These are phyloP conservation scores for Drosophila pseudoobscura DNA, from an alignment of 1,140 invertebrate genomes.

Conservation along the genomic window DNA sequence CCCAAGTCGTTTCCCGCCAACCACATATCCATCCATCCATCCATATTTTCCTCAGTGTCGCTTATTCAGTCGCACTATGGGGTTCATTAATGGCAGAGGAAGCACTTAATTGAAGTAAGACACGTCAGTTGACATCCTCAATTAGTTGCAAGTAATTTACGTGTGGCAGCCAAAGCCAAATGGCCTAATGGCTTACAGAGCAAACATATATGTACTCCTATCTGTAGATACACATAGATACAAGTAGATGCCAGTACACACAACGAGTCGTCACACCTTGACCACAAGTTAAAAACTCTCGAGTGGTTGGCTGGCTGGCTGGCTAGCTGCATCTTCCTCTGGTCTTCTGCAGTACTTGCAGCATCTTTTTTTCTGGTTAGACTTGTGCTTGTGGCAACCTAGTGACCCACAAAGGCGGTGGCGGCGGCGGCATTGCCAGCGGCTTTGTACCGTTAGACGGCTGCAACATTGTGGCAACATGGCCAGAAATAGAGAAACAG, in stretches of 20 bases:
- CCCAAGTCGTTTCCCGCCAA: constrained; percentile 24
- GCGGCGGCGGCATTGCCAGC: constrained; percentile 41
- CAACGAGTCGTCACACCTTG: constrained; percentile 5
- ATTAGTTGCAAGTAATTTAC: constrained; percentile 76
- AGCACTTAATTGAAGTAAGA: constrained; percentile 69
- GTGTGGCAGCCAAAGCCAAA: constrained; percentile 34
- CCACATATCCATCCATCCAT: too few relatives aligned
- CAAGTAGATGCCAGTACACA: too few relatives aligned
- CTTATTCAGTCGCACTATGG: constrained; percentile 4
- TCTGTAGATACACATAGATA: constrained; percentile 1
- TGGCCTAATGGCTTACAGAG: constrained; percentile 35
- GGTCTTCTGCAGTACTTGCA: constrained; percentile 5
- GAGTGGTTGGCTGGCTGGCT: not conserved
- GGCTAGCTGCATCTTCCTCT: constrained; percentile 26
- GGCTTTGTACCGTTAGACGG: constrained; percentile 64
- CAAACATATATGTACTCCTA: not conserved
- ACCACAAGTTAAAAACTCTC: constrained; percentile 35
- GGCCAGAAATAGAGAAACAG: constrained; percentile 18
- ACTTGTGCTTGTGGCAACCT: constrained; percentile 66
- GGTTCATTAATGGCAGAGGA: constrained; percentile 50
- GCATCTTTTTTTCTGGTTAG: constrained; percentile 32
- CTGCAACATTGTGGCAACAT: constrained; percentile 56
- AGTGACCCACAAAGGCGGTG: constrained; percentile 69
- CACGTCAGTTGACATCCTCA: constrained; percentile 79
- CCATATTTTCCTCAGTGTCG: not conserved